Evolutionary conservation across 2,888 invertebrate species (phyloP).

Genomic region (Volucella bombylans): DNA sequence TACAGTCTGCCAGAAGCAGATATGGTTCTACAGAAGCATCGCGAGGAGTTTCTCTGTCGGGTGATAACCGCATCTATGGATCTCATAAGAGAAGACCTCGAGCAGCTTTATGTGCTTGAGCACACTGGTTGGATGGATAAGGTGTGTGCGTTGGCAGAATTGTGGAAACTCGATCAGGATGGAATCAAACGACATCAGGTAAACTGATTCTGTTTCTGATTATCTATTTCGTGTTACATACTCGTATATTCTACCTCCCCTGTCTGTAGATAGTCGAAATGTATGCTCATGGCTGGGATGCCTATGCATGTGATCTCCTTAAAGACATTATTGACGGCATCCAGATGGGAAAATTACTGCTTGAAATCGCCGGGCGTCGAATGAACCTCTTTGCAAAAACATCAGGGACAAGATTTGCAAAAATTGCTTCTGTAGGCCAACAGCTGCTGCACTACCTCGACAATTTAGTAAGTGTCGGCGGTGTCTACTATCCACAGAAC

Average conservation of each 20-base stretch:
- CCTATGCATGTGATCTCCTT: conserved; percentile 85
- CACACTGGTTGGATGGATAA: conserved; percentile 88
- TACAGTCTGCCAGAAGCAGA: conserved; percentile 87
- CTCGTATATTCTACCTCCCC: neutral
- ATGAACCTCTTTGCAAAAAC: conserved; percentile 86
- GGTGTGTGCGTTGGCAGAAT: conserved; percentile 87
- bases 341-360: conserved; percentile 87
- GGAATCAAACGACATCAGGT: conserved; percentile 90
- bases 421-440: conserved; percentile 90
- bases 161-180: conserved; percentile 90
- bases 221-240: no score
- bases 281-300: conserved; percentile 86
- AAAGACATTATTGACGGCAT: conserved; percentile 87
- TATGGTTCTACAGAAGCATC: conserved; percentile 86
- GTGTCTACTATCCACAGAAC: conserved; percentile 76
- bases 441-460: conserved; percentile 90
- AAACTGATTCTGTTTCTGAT: conserved; percentile 75
- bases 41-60: conserved; percentile 89
- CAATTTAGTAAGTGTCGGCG: conserved; percentile 84
- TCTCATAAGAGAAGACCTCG: conserved; percentile 86
- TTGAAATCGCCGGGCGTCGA: conserved; percentile 92
- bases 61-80: conserved; percentile 89
- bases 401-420: conserved; percentile 85
- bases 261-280: conserved; percentile 84
- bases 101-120: conserved; percentile 83